phyloP scores from a whole-genome alignment of 2,113 vertebrate species.

The Pogonocichla stellata region DNA sequence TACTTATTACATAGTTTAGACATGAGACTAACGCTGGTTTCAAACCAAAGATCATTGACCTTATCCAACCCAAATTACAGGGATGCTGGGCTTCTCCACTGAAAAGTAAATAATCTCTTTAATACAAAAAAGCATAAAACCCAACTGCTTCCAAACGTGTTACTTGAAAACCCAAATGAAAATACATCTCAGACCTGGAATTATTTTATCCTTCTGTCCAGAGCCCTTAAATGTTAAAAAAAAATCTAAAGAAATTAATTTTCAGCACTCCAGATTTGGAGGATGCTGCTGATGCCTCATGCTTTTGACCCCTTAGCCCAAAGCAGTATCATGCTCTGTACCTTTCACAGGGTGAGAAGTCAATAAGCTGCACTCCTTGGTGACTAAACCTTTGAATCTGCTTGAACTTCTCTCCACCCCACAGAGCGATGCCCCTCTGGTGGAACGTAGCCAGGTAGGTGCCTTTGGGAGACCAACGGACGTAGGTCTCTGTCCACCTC shows the following conservation, averaged over 20 bases:
- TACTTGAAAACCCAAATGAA: not conserved
- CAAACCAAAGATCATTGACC: fast-evolving
- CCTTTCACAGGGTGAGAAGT: constrained; percentile 98
- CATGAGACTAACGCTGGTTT: not conserved
- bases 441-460: constrained; percentile 97
- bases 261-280: not conserved
- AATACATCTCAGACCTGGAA: not conserved
- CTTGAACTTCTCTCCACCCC: constrained; percentile 99
- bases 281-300: not conserved
- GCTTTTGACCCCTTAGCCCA: not conserved
- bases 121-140: not conserved
- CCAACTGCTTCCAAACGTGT: not conserved
- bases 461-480: constrained; percentile 97
- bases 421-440: constrained; percentile 93
- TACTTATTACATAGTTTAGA: not conserved
- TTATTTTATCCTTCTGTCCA: not conserved
- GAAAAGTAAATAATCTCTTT: not conserved
- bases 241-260: not conserved
- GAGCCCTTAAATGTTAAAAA: not conserved
- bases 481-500: constrained; percentile 98
- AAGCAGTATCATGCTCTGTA: not conserved
- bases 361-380: constrained; percentile 95
- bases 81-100: not conserved
- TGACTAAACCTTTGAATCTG: constrained; percentile 98
- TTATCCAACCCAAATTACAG: not conserved